Conservation (phyloP, 2,113 vertebrate genomes). For the Coreoperca whiteheadi region DNA sequence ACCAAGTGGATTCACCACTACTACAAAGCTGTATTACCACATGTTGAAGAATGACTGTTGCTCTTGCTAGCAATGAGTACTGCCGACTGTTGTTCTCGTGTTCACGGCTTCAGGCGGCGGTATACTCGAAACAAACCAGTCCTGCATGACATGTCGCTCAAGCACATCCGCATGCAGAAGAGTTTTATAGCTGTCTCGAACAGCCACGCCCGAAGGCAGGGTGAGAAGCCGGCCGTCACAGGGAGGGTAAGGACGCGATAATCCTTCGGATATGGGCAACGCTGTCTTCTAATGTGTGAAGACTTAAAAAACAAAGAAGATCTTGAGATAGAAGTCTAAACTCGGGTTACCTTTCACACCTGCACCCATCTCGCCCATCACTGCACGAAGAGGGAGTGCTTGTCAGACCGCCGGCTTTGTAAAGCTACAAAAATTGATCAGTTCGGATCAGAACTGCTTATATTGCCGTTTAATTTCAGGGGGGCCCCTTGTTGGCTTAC, state of each 20-base stretch:
- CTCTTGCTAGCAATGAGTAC: not conserved
- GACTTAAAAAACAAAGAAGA: not conserved
- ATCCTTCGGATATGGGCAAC: not conserved
- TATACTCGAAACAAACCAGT: too few species aligned
- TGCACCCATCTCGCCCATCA: not conserved
- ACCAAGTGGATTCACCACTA: not conserved
- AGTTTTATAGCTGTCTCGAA: not conserved
- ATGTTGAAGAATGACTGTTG: not conserved
- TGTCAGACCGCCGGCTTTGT: not conserved
- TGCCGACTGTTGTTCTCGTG: too few species aligned
- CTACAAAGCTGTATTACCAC: not conserved
- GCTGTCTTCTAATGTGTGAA: too few species aligned
- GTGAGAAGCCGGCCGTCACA: not conserved
- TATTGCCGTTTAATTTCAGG: not conserved
- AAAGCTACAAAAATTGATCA: not conserved
- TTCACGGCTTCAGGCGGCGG: too few species aligned
- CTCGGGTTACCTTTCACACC: not conserved
- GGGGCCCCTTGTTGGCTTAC: not conserved
- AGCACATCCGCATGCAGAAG: not conserved
- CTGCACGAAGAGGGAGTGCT: not conserved
- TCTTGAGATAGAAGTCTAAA: not conserved
- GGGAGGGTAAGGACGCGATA: not conserved
- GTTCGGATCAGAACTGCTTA: too few species aligned
- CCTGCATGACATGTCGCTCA: too few species aligned
- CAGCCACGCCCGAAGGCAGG: not conserved